Evolutionary conservation across 2,888 invertebrate genomes (phyloP).

Genomic region (Hypercompe scribonia): DNA sequence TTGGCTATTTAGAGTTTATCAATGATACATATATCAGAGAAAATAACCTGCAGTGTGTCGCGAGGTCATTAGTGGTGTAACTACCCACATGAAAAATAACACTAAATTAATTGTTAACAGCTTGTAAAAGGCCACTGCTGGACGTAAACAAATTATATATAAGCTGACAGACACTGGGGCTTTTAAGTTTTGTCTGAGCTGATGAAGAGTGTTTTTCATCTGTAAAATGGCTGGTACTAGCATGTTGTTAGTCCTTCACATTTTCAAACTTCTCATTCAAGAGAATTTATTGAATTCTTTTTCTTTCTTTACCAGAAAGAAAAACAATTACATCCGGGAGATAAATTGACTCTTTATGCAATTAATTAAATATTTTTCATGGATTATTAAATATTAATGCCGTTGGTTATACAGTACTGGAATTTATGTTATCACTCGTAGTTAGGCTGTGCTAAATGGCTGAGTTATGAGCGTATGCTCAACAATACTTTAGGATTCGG

Average conservation of each 20-base stretch:
- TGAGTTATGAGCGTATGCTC: not conserved
- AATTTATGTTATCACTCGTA: not conserved
- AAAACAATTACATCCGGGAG: not conserved
- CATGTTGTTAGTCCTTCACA: not conserved
- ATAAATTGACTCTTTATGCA: no score
- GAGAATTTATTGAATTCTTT: not conserved
- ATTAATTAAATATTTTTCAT: not conserved
- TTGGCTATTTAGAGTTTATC: not conserved
- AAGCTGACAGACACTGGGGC: no score
- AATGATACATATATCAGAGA: not conserved
- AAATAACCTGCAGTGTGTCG: not conserved
- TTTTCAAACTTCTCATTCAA: not conserved
- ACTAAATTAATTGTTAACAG: no score
- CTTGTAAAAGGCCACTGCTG: no score
- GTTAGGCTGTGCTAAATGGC: not conserved
- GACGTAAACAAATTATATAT: no score
- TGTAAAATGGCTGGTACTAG: not conserved
- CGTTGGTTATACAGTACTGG: not conserved
- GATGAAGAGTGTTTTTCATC: not conserved
- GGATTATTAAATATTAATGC: not conserved
- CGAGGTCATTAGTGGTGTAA: not conserved
- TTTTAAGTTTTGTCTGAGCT: not conserved
- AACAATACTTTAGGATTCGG: no score
- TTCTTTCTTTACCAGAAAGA: not conserved
- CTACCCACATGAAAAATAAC: not conserved